Evolutionary conservation across 2,888 invertebrate species (phyloP), one percentile per base, ranked within the genome.

Genomic region (Sphaeridia pumilis): DNA sequence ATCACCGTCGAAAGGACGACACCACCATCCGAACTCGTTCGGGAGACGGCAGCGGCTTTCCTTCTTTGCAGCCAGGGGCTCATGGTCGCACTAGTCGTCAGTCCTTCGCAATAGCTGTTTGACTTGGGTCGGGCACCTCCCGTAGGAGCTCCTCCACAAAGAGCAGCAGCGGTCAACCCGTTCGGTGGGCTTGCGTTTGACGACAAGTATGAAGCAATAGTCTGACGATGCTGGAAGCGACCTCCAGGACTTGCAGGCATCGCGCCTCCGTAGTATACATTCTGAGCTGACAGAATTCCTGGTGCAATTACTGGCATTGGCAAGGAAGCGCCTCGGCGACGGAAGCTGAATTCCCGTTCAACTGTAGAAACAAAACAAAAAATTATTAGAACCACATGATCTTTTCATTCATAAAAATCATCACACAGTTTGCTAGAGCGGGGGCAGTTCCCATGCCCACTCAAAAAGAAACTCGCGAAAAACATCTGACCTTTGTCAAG

Each of bases 71-170:
- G 61, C 64, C 64, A 64, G n/a, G 61, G 58, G 49, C 60, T 61
- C 61, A 61, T 64, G 21, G 60, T 58, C 7, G 46, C 36, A 21
- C 45, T 46, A 7, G 57, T 35, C 12, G 52, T 52, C 24, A 56
- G 52, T 36, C 64, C 64, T 50, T 64, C 64, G 46, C 61, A 64
- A 28, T 64, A 64, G 38, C 59, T 59, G 49, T 63, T 63, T 24
- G 64, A 64, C 60, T 64, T 64, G 36, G 64, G 61, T 49, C 64
- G 53, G 31, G 46, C 44, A n/a, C n/a, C n/a, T n/a, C n/a, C n/a
- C n/a, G n/a, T n/a, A n/a, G n/a, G n/a, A n/a, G n/a, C n/a, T n/a
- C n/a, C n/a, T n/a, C n/a, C n/a, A n/a, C n/a, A n/a, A n/a, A n/a
- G n/a, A 17, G 38, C 17, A 2, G 48, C 21, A 1, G 58, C 58